phyloP scores from a whole-genome alignment of 2,797 vertebrate species.

The Amblyraja radiata region DNA sequence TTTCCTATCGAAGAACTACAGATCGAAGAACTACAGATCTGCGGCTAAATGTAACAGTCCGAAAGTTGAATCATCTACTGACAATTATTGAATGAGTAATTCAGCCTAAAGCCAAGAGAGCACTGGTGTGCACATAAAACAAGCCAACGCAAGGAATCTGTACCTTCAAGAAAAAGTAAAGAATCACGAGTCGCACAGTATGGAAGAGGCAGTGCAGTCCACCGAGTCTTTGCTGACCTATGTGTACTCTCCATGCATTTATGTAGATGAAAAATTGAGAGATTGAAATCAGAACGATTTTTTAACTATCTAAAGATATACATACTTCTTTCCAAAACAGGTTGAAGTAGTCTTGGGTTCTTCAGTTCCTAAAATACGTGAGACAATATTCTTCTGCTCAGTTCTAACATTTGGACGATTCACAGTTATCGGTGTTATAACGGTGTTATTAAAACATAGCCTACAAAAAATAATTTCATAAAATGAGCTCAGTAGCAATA shows the following conservation, averaged over 20 bases:
- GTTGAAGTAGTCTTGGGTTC: not conserved
- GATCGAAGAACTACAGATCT: too few species aligned
- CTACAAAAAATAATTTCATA: not conserved
- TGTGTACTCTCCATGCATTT: too few species aligned
- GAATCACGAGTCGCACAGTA: not conserved
- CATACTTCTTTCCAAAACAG: conserved; percentile 6
- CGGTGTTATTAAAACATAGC: not conserved
- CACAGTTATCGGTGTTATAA: not conserved
- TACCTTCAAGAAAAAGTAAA: not conserved
- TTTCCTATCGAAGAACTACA: not conserved
- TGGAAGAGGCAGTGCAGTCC: too few species aligned
- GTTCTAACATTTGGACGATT: not conserved
- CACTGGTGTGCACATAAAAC: not conserved
- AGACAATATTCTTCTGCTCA: not conserved
- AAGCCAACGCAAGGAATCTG: too few species aligned
- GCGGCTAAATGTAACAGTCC: not conserved
- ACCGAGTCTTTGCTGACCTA: too few species aligned
- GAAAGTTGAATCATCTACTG: not conserved
- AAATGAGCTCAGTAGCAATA: not conserved
- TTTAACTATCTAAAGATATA: not conserved
- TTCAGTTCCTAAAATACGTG: not conserved
- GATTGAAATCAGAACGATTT: too few species aligned
- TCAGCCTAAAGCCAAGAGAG: not conserved
- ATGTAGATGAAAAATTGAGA: too few species aligned
- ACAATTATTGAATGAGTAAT: not conserved